Evolutionary conservation across 2,797 vertebrate species (phyloP).

Genomic region (Macropus fuliginosus): DNA sequence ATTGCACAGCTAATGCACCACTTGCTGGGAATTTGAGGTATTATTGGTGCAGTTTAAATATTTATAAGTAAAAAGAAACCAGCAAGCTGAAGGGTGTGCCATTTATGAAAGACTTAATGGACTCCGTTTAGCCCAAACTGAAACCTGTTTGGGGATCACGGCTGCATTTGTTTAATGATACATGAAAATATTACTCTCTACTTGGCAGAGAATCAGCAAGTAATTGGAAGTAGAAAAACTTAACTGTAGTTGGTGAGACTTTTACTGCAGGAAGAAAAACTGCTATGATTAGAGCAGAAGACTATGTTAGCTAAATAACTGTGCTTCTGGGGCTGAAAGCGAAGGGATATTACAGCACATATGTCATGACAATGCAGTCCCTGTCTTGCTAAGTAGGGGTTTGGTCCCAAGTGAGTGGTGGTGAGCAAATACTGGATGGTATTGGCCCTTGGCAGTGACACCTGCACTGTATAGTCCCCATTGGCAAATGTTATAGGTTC

Average conservation of each 20-base stretch:
- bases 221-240: slow-evolving; percentile 79
- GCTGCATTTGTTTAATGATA: slow-evolving; percentile 79
- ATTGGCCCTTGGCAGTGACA: slow-evolving; percentile 70
- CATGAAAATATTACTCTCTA: slow-evolving; percentile 76
- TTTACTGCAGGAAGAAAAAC: slow-evolving; percentile 77
- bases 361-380: slow-evolving; percentile 67
- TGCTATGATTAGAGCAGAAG: slow-evolving; percentile 71
- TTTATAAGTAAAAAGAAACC: slow-evolving; percentile 77
- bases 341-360: slow-evolving; percentile 73
- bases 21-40: slow-evolving; percentile 77
- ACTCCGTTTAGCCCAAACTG: slow-evolving; percentile 75
- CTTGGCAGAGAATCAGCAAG: slow-evolving; percentile 73
- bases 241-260: slow-evolving; percentile 71
- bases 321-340: slow-evolving; percentile 73
- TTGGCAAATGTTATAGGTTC: slow-evolving; percentile 59
- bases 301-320: slow-evolving; percentile 62
- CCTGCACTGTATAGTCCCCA: slow-evolving; percentile 66
- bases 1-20: slow-evolving; percentile 62
- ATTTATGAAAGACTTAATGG: slow-evolving; percentile 79
- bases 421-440: slow-evolving; percentile 74
- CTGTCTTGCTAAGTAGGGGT: slow-evolving; percentile 75
- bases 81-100: slow-evolving; percentile 71
- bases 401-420: slow-evolving; percentile 61
- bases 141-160: slow-evolving; percentile 77
- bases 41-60: slow-evolving; percentile 80